Evolutionary conservation across 2,888 invertebrate genomes (phyloP), one percentile per base, ranked within the genome.

Genomic region (Temnothorax unifasciatus): DNA sequence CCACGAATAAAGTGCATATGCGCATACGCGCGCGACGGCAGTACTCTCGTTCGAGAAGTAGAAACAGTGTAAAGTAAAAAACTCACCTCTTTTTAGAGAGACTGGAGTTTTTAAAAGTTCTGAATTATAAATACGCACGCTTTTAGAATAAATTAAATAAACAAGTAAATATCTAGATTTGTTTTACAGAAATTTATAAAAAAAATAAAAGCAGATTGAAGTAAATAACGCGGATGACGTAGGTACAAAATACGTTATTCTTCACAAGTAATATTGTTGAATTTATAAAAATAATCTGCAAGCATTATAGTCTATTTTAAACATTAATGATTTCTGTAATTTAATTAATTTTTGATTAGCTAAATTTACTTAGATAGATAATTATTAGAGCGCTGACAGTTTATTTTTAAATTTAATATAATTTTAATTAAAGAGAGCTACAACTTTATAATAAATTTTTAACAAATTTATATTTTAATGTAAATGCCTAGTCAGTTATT

Each of bases 381-480:
- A 34, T 34, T 34, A 50, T 34, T 68, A 11, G 47, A 47, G n/a
- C 6, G n/a, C 18, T 6, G 3, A 50, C 2, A 0, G 3, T 13
- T 69, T n/a, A 18, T 69, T n/a, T n/a, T 69, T n/a, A 68, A 68
- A 71, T 71, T 52, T 34, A 34, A 71, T 52, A 21, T 34, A 34
- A 21, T 34, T 34, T 54, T 54, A 52, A 52, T 54, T 54, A 54
- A 15, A 29, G 3, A 29, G 4, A 50, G 3, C 13, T 44, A 50
- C 0, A 29, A 29, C 11, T 3, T 52, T 71, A 18, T 52, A 34
- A 61, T 61, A 66, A 41, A 44, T 13, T 4, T 54, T 71, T 9
- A 57, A 74, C 18, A 21, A n/a, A 3, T 29, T 61, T 47, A 8
- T 13, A 21, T 59, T 29, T 47, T 44, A 29, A 21, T 44, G 8